These are phyloP conservation scores for Epirrhoe tristata DNA, from an alignment of 2,888 invertebrate species.

Conservation along the genomic window DNA sequence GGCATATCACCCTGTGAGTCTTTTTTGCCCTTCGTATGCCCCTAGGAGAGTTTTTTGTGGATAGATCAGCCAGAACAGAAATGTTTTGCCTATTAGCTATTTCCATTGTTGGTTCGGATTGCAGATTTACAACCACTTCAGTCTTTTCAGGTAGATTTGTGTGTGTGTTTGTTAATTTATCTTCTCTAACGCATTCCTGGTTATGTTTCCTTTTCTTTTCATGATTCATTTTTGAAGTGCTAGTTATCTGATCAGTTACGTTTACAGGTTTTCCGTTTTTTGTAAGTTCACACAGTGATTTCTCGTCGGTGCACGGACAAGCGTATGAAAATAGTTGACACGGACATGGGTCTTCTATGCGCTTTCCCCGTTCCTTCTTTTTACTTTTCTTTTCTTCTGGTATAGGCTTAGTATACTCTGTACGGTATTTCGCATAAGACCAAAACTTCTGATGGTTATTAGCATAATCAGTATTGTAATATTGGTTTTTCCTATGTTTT, in stretches of 20 bases:
- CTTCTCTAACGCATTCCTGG: slow-evolving; percentile 45
- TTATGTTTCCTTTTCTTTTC: slow-evolving; percentile 50
- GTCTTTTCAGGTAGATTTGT: slow-evolving; percentile 48
- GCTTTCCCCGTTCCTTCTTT: slow-evolving; percentile 59
- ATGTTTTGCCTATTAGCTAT: slow-evolving; percentile 40
- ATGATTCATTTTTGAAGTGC: slow-evolving; percentile 48
- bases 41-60: slow-evolving; percentile 39
- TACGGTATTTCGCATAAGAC: slow-evolving; percentile 69
- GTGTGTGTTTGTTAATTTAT: slow-evolving; percentile 58
- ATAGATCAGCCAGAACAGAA: slow-evolving; percentile 34
- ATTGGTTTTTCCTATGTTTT: slow-evolving; percentile 43
- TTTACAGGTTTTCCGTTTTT: slow-evolving; percentile 55
- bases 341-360: slow-evolving; percentile 67
- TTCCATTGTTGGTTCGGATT: slow-evolving; percentile 41
- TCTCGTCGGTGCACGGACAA: slow-evolving; percentile 66
- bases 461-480: slow-evolving; percentile 49
- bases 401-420: slow-evolving; percentile 63
- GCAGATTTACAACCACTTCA: slow-evolving; percentile 44
- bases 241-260: slow-evolving; percentile 56
- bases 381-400: slow-evolving; percentile 59
- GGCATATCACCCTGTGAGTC: slow-evolving; percentile 62
- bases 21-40: slow-evolving; percentile 53
- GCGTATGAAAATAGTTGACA: slow-evolving; percentile 74
- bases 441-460: slow-evolving; percentile 64
- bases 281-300: slow-evolving; percentile 58